Evolutionary conservation across 2,113 vertebrate genomes (phyloP).

Genomic region (Hyperopisus bebe): DNA sequence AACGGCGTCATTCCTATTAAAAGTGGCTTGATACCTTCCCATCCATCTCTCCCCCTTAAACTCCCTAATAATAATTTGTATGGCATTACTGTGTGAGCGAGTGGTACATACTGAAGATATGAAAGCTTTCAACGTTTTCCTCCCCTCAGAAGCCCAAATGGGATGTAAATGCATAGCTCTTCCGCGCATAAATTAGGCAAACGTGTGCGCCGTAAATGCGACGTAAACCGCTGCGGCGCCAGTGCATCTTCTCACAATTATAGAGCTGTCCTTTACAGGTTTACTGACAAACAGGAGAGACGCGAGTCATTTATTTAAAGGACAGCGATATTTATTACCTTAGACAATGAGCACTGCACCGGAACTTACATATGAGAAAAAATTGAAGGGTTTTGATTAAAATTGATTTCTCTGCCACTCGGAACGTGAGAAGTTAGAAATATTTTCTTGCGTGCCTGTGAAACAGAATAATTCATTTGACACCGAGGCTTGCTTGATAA

Average conservation of each 20-base stretch:
- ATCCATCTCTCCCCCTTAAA: background rate
- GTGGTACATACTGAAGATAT: background rate
- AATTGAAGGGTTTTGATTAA: conserved; percentile 86
- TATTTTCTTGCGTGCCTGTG: conserved; percentile 92
- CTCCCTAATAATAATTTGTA: background rate
- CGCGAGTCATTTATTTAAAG: conserved; percentile 51
- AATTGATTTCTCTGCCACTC: conserved; percentile 90
- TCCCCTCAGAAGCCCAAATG: background rate
- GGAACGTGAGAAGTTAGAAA: conserved; percentile 83
- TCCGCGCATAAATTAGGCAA: background rate
- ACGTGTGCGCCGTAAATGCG: background rate
- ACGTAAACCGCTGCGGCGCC: no score
- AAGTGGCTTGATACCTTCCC: conserved; percentile 8
- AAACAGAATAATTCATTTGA: conserved; percentile 92
- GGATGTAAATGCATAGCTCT: background rate
- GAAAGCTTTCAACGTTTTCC: background rate
- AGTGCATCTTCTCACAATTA: background rate
- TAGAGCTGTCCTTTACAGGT: conserved; percentile 31
- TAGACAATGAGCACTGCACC: conserved; percentile 72
- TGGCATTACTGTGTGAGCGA: background rate
- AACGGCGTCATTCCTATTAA: conserved; percentile 45
- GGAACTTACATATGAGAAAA: conserved; percentile 69
- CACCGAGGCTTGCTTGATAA: conserved; percentile 93
- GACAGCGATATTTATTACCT: conserved; percentile 71
- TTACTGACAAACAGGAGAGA: conserved; percentile 54